Conservation (phyloP, 2,113 vertebrate genomes). For the Dryoscopus gambensis region DNA sequence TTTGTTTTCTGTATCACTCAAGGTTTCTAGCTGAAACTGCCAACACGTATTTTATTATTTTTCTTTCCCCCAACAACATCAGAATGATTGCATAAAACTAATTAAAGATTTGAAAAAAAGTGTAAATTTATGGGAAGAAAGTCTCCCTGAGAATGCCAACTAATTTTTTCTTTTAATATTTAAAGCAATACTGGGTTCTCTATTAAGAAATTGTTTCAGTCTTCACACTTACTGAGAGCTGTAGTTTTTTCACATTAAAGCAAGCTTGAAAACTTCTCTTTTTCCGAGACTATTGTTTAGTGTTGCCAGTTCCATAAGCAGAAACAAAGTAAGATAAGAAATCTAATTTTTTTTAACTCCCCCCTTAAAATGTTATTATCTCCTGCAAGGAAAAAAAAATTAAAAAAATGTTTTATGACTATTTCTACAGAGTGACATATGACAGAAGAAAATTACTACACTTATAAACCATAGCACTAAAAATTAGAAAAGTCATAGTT, state of each 20-base stretch:
- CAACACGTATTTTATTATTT: not conserved
- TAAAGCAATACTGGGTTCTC: not conserved
- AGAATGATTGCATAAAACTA: not conserved
- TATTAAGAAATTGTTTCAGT: not conserved
- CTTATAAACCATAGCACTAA: not conserved
- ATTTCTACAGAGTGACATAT: not conserved
- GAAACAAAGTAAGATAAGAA: not conserved
- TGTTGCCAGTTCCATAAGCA: not conserved
- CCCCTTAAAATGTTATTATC: not conserved
- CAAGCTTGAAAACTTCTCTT: not conserved
- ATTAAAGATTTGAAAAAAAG: not conserved
- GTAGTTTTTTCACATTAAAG: not conserved
- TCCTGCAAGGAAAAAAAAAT: not conserved
- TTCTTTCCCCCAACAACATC: not conserved
- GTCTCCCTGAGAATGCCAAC: not conserved
- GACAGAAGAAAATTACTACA: not conserved
- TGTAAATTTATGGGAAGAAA: not conserved
- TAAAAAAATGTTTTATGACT: not conserved
- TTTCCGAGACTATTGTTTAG: not conserved
- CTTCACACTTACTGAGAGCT: not conserved
- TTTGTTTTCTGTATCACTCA: not conserved
- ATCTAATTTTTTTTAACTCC: rapidly evolving
- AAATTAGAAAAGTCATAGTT: not conserved
- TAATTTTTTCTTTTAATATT: not conserved
- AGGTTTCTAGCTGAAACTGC: not conserved